phyloP scores from a whole-genome alignment of 2,113 vertebrate genomes.

The Mola mola region DNA sequence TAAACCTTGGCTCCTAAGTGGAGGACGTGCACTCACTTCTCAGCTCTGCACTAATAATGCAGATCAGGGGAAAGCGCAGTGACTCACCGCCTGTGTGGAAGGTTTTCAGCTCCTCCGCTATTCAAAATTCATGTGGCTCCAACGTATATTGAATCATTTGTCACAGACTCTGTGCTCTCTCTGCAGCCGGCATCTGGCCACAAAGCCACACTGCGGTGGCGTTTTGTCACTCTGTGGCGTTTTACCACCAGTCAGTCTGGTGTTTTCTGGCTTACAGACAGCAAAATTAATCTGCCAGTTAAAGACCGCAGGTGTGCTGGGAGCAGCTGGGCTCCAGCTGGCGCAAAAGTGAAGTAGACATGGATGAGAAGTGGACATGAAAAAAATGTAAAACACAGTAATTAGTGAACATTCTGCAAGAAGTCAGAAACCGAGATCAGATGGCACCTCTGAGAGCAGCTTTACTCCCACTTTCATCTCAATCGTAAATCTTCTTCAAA shows the following conservation, averaged over 20 bases:
- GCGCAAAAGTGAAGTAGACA: conserved; percentile 22
- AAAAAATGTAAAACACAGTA: conserved; percentile 13
- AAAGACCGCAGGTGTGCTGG: conserved; percentile 41
- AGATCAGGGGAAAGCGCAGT: conserved; percentile 9
- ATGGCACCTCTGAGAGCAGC: too few relatives aligned
- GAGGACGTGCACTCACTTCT: conserved; percentile 19
- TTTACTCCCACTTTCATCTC: too few relatives aligned
- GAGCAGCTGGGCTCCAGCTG: conserved; percentile 30
- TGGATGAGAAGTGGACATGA: conserved; percentile 14
- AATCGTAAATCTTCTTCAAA: too few relatives aligned
- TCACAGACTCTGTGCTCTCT: background rate
- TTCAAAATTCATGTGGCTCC: conserved; percentile 2
- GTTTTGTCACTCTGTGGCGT: conserved; percentile 40
- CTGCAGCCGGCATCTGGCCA: conserved; percentile 6
- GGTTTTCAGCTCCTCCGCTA: conserved; percentile 11
- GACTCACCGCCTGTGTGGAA: conserved; percentile 34
- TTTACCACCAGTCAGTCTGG: conserved; percentile 28
- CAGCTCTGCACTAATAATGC: conserved; percentile 15
- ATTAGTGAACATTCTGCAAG: conserved; percentile 9
- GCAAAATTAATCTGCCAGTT: conserved; percentile 54
- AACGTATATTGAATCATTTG: conserved; percentile 4
- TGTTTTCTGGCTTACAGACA: conserved; percentile 40
- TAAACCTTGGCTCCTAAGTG: conserved; percentile 34
- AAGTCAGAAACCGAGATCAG: background rate
- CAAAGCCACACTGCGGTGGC: conserved; percentile 11